A percentile compares a stretch with the other conserved stretches of the same genome.
phyloP scores from a whole-genome alignment of 2,797 vertebrate species.

The Gymnothorax javanicus region DNA sequence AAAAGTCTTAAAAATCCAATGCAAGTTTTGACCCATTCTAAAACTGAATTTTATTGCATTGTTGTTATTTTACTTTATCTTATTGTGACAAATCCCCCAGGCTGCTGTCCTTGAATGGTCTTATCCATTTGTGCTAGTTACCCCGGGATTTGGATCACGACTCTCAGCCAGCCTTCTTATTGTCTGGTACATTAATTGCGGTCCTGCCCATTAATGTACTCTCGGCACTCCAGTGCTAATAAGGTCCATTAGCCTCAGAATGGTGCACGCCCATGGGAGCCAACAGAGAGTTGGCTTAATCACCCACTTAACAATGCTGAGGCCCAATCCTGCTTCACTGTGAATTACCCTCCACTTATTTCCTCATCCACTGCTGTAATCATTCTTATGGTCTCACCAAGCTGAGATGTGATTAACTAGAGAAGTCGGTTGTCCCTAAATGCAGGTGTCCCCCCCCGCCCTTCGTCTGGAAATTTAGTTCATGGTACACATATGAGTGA shows the following conservation, averaged over 20 bases:
- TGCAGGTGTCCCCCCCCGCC: too few relatives aligned
- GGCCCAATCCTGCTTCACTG: background rate
- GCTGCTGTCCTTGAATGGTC: background rate
- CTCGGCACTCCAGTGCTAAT: constrained; percentile 35
- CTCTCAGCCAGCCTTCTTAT: background rate
- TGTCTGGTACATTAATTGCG: constrained; percentile 31
- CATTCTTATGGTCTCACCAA: background rate
- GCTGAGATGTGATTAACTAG: constrained; percentile 3
- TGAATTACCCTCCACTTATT: constrained; percentile 12
- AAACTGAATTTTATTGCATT: background rate
- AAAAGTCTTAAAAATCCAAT: background rate
- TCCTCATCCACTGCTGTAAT: background rate
- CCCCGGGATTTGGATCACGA: constrained; percentile 1
- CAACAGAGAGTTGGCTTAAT: background rate
- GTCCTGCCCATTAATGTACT: constrained; percentile 33
- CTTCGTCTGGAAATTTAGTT: too few relatives aligned
- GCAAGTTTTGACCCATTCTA: background rate
- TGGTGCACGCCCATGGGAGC: constrained; percentile 12
- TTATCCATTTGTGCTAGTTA: background rate
- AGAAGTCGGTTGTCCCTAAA: too few relatives aligned
- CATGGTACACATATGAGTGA: too few relatives aligned
- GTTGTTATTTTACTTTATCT: background rate
- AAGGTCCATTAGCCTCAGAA: constrained; percentile 38
- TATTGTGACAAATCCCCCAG: background rate
- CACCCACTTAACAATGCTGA: constrained; percentile 17